phyloP scores from a whole-genome alignment of 2,113 vertebrate genomes.

The Labeo rohita region DNA sequence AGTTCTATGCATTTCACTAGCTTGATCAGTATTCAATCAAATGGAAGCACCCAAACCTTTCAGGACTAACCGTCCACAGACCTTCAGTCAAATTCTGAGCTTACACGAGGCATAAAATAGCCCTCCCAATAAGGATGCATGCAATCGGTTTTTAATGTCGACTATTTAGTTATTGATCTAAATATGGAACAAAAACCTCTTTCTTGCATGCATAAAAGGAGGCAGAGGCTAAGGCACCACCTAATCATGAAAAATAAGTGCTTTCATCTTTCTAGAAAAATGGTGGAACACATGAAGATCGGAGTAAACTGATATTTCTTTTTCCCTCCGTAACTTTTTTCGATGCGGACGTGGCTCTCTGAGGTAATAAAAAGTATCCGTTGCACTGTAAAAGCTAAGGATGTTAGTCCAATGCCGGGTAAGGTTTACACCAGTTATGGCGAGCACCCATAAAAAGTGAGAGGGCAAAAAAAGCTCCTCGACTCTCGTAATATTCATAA shows the following conservation, averaged over 20 bases:
- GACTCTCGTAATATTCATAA: conserved; percentile 64
- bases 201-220: conserved; percentile 69
- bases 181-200: conserved; percentile 61
- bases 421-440: conserved; percentile 69
- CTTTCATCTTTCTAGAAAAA: conserved; percentile 61
- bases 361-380: conserved; percentile 79
- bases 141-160: conserved; percentile 60
- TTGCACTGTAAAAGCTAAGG: conserved; percentile 63
- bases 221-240: conserved; percentile 73
- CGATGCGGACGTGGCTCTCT: conserved; percentile 67
- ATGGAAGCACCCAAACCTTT: conserved; percentile 18
- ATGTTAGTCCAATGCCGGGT: conserved; percentile 65
- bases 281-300: conserved; percentile 50
- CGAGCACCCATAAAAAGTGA: conserved; percentile 71
- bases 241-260: conserved; percentile 69
- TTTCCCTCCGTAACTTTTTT: conserved; percentile 68
- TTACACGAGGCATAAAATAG: conserved; percentile 48
- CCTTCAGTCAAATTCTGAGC: conserved; percentile 65
- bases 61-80: conserved; percentile 3
- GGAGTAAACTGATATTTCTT: conserved; percentile 65
- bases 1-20: conserved; percentile 3
- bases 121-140: conserved; percentile 53
- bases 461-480: conserved; percentile 54
- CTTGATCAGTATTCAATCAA: conserved; percentile 11
- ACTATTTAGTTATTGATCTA: conserved; percentile 60